Evolutionary conservation across 2,797 vertebrate genomes (phyloP).

Genomic region (Myripristis murdjan): DNA sequence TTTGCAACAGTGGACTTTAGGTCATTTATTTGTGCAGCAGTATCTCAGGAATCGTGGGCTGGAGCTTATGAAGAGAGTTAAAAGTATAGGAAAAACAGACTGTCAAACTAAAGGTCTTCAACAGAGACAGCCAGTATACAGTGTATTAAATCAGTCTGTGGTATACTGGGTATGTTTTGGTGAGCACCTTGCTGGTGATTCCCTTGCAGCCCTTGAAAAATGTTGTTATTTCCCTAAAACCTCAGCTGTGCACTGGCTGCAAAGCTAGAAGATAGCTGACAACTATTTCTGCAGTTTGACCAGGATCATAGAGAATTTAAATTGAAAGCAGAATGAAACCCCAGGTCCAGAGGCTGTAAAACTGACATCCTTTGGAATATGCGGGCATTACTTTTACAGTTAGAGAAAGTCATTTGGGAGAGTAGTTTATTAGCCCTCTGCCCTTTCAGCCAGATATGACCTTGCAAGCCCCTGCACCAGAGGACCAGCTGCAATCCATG

Average conservation of each 20-base stretch:
- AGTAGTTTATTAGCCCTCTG: conserved; percentile 77
- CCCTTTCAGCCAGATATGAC: conserved; percentile 80
- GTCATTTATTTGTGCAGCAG: background rate
- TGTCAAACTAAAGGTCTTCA: background rate
- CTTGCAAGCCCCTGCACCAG: conserved; percentile 72
- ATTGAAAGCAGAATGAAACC: conserved; percentile 66
- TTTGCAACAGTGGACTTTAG: background rate
- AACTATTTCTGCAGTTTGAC: conserved; percentile 46
- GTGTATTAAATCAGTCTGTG: background rate
- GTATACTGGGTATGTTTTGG: background rate
- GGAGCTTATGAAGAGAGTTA: background rate
- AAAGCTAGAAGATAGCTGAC: conserved; percentile 42
- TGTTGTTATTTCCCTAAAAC: conserved; percentile 15
- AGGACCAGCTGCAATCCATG: conserved; percentile 80
- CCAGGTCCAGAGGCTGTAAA: conserved; percentile 52
- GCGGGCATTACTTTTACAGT: conserved; percentile 69
- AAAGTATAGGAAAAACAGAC: background rate
- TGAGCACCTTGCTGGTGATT: background rate
- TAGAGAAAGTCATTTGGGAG: conserved; percentile 75
- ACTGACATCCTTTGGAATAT: conserved; percentile 69
- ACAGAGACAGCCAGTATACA: background rate
- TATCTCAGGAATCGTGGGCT: background rate
- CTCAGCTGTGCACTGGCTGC: conserved; percentile 14
- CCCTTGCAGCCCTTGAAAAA: background rate
- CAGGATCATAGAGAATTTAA: conserved; percentile 56